Evolutionary conservation across 2,113 vertebrate species (phyloP), one percentile per base, ranked within the genome.

Genomic region (Ochotona princeps): DNA sequence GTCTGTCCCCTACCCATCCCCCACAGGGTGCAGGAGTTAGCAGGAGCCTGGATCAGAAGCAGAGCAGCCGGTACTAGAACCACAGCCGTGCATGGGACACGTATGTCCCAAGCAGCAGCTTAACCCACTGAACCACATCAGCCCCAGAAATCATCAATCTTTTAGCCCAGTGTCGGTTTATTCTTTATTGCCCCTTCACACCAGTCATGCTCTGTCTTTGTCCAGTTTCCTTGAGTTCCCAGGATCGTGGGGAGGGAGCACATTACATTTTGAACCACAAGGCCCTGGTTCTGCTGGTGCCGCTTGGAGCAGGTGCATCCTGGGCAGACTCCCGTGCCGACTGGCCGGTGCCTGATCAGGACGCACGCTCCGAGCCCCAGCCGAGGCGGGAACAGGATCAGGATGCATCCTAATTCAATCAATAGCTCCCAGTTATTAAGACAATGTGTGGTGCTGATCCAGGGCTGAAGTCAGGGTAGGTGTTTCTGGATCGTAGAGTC

Each of bases 351-450:
- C 35, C 23, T 11, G 2, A 1, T 7, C 1, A 20, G 23, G 44
- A 73, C 47, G 15, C 2, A 2, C 13, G 5, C 30, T 20, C 5
- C n/a, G 4, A 15, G 32, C 60, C 66, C 0, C 14, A 17, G 4
- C 21, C 12, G 2, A 30, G 30, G 12, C 2, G 32, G 38, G 38
- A 44, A 44, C 38, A 3, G 38, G 38, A 44, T 44, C 38, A 44
- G 38, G 13, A 35, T 54, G 13, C 8, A 75, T 86, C 91, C 32
- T 80, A 82, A 63, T 83, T 88, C 38, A 12, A 0, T 81, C 70
- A 54, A 60, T 70, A 57, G 57, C 20, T 89, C 13, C 38, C 69
- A 15, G 57, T 82, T 72, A 83, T 83, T 76, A 67, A 89, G 61
- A 70, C 63, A 54, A 49, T n/a, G 7, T 11, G 17, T 63, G 14